phyloP scores from a whole-genome alignment of 2,113 vertebrate genomes.

The Ondatra zibethicus region DNA sequence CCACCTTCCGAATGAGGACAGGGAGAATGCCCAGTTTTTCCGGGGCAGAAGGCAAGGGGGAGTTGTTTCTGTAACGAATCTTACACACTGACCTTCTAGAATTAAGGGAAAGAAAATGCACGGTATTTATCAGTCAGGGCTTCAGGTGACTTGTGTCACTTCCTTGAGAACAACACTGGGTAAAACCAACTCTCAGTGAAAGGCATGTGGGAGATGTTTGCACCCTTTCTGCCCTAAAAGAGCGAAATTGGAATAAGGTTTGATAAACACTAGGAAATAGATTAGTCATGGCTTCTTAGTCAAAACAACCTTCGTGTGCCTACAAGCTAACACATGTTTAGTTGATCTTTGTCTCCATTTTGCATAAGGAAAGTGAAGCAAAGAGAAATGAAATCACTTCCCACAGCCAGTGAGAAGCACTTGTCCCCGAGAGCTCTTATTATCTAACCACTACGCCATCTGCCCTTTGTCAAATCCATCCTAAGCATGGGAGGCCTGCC shows the following conservation, averaged over 20 bases:
- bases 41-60: not conserved
- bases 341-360: slow-evolving; percentile 30
- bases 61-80: not conserved
- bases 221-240: not conserved
- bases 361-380: slow-evolving; percentile 17
- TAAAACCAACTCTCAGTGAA: slow-evolving; percentile 13
- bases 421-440: not conserved
- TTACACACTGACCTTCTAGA: slow-evolving; percentile 30
- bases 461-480: not conserved
- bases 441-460: not conserved
- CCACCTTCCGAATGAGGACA: not conserved
- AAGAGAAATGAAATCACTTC: slow-evolving; percentile 7
- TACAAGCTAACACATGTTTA: slow-evolving; percentile 39
- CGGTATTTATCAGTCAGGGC: not conserved
- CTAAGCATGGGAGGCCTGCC: not conserved
- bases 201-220: not conserved
- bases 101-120: slow-evolving; percentile 24
- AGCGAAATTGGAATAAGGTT: not conserved
- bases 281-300: not conserved
- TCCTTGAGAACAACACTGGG: not conserved
- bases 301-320: not conserved
- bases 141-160: not conserved
- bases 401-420: not conserved
- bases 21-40: not conserved
- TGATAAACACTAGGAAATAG: not conserved